A percentile compares a stretch with the other conserved stretches of the same genome.
Evolutionary conservation across 2,888 invertebrate species (phyloP).

Genomic region (Leptinotarsa juncta): DNA sequence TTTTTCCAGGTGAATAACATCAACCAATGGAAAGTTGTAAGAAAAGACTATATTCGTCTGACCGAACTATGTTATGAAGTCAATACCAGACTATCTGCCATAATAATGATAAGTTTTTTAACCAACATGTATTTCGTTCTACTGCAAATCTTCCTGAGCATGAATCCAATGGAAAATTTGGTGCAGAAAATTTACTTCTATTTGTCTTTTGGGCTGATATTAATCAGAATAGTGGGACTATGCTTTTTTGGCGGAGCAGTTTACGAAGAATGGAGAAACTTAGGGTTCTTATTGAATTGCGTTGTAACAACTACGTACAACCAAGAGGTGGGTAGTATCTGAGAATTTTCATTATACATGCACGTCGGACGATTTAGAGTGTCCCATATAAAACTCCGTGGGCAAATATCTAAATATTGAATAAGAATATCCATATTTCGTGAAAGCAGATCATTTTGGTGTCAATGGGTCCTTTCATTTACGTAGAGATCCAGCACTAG

Average conservation of each 20-base stretch:
- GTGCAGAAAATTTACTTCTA: slow-evolving; percentile 57
- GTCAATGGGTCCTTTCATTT: too few species aligned
- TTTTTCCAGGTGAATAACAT: slow-evolving; percentile 44
- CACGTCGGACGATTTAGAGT: not conserved
- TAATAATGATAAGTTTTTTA: slow-evolving; percentile 75
- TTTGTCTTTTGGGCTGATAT: slow-evolving; percentile 61
- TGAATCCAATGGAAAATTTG: slow-evolving; percentile 62
- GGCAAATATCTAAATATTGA: too few species aligned
- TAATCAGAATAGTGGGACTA: slow-evolving; percentile 54
- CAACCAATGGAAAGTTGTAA: slow-evolving; percentile 41
- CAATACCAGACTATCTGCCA: slow-evolving; percentile 71
- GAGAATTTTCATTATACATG: not conserved
- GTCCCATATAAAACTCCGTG: too few species aligned
- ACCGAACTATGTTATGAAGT: slow-evolving; percentile 63
- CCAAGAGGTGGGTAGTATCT: slow-evolving; percentile 67
- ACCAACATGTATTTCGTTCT: slow-evolving; percentile 81
- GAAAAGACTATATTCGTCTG: slow-evolving; percentile 48
- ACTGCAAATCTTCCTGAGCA: slow-evolving; percentile 76
- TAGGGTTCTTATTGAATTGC: slow-evolving; percentile 68
- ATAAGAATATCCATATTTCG: too few species aligned
- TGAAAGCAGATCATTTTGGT: too few species aligned
- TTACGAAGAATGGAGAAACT: slow-evolving; percentile 58
- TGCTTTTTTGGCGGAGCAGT: slow-evolving; percentile 59
- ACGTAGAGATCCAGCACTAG: too few species aligned
- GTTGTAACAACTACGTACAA: slow-evolving; percentile 74